Conservation (phyloP, 1,140 invertebrate genomes). For the Conopomorpha cramerella region DNA sequence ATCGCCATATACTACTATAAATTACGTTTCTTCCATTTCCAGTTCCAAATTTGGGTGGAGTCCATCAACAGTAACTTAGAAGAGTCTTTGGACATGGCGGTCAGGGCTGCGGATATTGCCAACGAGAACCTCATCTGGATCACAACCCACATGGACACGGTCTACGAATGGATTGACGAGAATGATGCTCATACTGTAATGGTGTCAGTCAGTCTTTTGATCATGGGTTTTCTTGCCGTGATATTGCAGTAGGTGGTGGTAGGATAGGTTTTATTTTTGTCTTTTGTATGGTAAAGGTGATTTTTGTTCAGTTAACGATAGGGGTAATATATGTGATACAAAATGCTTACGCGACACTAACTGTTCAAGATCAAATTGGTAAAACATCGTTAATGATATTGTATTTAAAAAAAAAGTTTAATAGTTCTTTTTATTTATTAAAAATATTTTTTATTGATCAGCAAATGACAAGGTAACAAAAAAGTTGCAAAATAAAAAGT, state of each 20-base stretch:
- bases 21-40: too few species aligned
- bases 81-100: slow-evolving; percentile 17
- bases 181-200: slow-evolving; percentile 31
- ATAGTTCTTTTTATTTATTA: too few species aligned
- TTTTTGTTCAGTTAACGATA: neutral
- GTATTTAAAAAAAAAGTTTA: too few species aligned
- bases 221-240: slow-evolving; percentile 17
- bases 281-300: neutral
- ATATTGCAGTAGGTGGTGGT: slow-evolving; percentile 22
- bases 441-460: too few species aligned
- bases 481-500: too few species aligned
- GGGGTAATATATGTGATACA: too few species aligned
- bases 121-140: slow-evolving; percentile 20
- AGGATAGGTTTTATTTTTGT: neutral
- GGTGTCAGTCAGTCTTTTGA: slow-evolving; percentile 20
- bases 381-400: neutral
- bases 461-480: too few species aligned
- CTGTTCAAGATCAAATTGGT: neutral
- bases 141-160: slow-evolving; percentile 8
- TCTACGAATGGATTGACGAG: slow-evolving; percentile 44
- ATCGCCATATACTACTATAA: too few species aligned
- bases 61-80: slow-evolving; percentile 19
- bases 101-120: slow-evolving; percentile 8
- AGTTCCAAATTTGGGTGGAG: slow-evolving; percentile 31
- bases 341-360: neutral